These are phyloP conservation scores for Nephrotoma guestfalica DNA, from an alignment of 2,888 invertebrate species.

Conservation along the genomic window DNA sequence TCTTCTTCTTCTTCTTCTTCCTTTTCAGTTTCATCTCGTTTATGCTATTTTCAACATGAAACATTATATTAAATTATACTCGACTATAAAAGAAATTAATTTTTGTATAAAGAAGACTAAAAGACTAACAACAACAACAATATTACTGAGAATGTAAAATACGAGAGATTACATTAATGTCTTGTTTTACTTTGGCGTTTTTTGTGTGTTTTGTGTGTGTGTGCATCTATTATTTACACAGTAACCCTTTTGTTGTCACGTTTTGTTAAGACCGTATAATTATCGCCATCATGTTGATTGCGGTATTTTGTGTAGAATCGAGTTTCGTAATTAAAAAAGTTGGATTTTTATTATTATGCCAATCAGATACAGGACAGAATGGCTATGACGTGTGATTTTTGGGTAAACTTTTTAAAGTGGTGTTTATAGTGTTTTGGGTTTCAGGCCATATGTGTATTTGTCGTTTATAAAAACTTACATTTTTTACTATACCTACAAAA, in stretches of 20 bases:
- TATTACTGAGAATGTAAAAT: background rate
- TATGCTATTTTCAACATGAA: background rate
- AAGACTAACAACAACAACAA: background rate
- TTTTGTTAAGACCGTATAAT: background rate
- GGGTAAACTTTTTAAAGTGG: no score
- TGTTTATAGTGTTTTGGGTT: no score
- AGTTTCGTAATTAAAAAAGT: background rate
- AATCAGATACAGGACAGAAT: background rate
- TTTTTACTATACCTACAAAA: no score
- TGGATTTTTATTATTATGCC: background rate
- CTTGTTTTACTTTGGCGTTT: background rate
- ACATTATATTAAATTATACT: background rate
- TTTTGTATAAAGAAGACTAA: background rate
- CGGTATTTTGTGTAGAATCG: background rate
- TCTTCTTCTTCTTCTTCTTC: background rate
- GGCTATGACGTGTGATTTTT: no score
- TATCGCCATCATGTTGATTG: background rate
- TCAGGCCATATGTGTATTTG: no score
- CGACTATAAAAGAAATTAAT: background rate
- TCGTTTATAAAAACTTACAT: no score
- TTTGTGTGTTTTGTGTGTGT: background rate
- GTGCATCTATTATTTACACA: background rate
- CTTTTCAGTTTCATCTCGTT: no score
- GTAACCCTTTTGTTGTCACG: background rate
- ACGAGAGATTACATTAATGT: background rate